These are phyloP conservation scores for Geococcyx californianus DNA, from an alignment of 2,113 vertebrate species.

Conservation along the genomic window DNA sequence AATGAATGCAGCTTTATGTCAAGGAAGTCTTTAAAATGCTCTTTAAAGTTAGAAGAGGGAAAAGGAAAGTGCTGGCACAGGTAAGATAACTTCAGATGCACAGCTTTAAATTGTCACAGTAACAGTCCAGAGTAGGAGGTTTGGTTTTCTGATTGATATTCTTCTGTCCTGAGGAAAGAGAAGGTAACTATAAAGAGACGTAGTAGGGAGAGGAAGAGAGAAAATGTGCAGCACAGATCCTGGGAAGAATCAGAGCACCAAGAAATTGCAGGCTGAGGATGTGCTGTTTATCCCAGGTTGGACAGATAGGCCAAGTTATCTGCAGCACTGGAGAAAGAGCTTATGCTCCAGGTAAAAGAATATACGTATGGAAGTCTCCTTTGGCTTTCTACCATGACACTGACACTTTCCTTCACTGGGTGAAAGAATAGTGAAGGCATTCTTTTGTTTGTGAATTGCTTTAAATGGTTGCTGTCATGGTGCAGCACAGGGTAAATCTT, in stretches of 20 bases:
- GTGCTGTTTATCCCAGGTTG: background rate
- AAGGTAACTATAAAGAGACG: background rate
- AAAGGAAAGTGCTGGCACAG: background rate
- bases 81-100: background rate
- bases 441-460: background rate
- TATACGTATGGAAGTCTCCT: background rate
- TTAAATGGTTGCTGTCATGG: background rate
- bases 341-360: background rate
- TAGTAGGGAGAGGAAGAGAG: too few relatives aligned
- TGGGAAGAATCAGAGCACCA: background rate
- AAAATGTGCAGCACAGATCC: too few relatives aligned
- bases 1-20: conserved; percentile 35
- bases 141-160: background rate
- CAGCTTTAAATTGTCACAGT: conserved; percentile 3
- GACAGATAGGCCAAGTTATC: background rate
- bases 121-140: background rate
- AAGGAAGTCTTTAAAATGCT: conserved; percentile 2
- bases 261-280: background rate
- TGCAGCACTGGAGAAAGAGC: rapidly evolving
- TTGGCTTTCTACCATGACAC: background rate
- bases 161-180: background rate
- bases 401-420: background rate
- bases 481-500: background rate
- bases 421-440: background rate
- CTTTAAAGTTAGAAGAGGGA: background rate